These are phyloP conservation scores for Upupa epops DNA, from an alignment of 2,113 vertebrate genomes.

Conservation along the genomic window DNA sequence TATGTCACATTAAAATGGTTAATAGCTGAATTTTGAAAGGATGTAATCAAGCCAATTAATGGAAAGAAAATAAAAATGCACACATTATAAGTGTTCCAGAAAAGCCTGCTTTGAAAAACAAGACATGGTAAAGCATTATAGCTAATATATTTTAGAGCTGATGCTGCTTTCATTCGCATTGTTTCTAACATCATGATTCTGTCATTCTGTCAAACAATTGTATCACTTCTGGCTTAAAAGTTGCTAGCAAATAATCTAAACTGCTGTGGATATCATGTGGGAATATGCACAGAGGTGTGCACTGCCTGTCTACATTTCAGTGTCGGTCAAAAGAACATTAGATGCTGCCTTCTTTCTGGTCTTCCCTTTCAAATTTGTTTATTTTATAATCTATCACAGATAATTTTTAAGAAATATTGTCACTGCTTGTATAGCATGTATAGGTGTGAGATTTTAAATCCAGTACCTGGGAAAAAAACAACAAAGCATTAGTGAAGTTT, in stretches of 20 bases:
- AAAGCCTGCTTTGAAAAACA: slow-evolving; percentile 32
- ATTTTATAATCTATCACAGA: neutral
- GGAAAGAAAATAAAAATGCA: slow-evolving; percentile 40
- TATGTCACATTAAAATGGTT: slow-evolving; percentile 22
- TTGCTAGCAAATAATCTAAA: slow-evolving; percentile 12
- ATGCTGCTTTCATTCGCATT: neutral
- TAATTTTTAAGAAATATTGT: neutral
- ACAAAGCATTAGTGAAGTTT: no score
- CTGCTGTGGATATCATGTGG: neutral
- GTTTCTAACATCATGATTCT: neutral
- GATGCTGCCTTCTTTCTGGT: neutral
- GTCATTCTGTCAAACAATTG: neutral
- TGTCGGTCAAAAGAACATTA: neutral
- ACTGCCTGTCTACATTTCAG: neutral
- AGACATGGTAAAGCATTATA: slow-evolving; percentile 3
- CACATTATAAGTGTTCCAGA: slow-evolving; percentile 29
- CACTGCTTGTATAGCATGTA: accelerated
- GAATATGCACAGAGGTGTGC: neutral
- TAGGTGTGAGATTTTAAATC: neutral
- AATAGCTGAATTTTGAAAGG: slow-evolving; percentile 45
- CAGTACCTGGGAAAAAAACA: neutral
- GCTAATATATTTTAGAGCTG: slow-evolving; percentile 31
- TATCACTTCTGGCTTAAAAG: neutral
- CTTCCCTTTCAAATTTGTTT: neutral
- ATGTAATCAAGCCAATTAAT: slow-evolving; percentile 59